A percentile compares a stretch with the other conserved stretches of the same genome.
These are phyloP conservation scores for Aeoliscus strigatus DNA, from an alignment of 2,797 vertebrate genomes.

Conservation along the genomic window DNA sequence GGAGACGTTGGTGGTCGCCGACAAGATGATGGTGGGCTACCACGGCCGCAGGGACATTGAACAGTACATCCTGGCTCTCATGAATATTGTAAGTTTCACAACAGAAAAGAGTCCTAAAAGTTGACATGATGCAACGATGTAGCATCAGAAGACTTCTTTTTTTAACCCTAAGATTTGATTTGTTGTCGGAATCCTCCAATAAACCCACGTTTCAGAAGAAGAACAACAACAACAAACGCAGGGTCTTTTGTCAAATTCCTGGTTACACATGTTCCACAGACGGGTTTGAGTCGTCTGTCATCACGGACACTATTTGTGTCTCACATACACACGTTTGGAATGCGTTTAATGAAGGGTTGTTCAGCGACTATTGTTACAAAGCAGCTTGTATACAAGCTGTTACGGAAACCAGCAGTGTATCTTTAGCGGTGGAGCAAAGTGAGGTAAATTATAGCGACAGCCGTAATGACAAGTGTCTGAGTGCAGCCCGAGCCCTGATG, in stretches of 20 bases:
- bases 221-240: no score
- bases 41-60: constrained; percentile 97
- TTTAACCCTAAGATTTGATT: no score
- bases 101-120: constrained; percentile 61
- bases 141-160: no score
- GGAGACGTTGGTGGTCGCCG: constrained; percentile 95
- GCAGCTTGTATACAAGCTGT: constrained; percentile 38
- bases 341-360: constrained; percentile 63
- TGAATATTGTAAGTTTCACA: constrained; percentile 99
- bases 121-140: no score
- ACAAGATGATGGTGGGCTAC: constrained; percentile 99
- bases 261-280: no score
- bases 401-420: constrained; percentile 18
- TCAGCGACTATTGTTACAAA: constrained; percentile 42
- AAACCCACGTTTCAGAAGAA: no score
- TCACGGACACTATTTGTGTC: constrained; percentile 36
- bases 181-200: no score
- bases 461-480: constrained; percentile 45
- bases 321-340: constrained; percentile 44
- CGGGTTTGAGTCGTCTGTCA: no score
- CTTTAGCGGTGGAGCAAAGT: constrained; percentile 23
- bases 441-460: constrained; percentile 30
- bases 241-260: no score
- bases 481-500: constrained; percentile 10
- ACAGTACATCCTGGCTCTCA: constrained; percentile 96